Evolutionary conservation across 2,113 vertebrate species (phyloP).

Genomic region (Suricata suricatta): DNA sequence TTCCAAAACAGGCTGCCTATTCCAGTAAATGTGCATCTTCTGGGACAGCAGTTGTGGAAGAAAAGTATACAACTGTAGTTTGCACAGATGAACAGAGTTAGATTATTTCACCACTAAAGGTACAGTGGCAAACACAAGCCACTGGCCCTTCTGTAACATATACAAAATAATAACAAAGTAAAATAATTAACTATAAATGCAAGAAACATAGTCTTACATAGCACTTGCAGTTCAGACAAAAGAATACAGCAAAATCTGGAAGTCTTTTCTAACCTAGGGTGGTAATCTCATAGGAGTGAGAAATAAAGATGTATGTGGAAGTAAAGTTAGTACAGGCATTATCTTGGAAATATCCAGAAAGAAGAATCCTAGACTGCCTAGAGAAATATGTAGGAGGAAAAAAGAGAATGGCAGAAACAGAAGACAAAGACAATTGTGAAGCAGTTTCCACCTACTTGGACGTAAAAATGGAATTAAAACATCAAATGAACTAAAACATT

Average conservation of each 20-base stretch:
- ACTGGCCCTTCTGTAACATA: background rate
- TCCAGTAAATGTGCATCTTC: background rate
- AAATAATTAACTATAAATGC: background rate
- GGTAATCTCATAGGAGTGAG: background rate
- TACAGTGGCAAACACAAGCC: constrained; percentile 14
- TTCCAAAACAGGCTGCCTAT: background rate
- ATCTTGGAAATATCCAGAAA: constrained; percentile 32
- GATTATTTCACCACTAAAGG: background rate
- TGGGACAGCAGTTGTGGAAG: background rate
- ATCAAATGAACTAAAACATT: constrained; percentile 18
- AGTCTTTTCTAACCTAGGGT: background rate
- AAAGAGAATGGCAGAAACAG: background rate
- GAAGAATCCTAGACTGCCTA: background rate
- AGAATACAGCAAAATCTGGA: constrained; percentile 3
- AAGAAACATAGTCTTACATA: background rate
- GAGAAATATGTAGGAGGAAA: background rate
- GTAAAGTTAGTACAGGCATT: background rate
- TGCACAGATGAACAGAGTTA: background rate
- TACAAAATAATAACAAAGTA: background rate
- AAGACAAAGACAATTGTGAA: constrained; percentile 3
- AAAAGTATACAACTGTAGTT: background rate
- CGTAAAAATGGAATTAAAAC: constrained; percentile 34
- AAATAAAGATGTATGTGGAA: background rate
- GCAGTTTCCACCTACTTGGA: background rate
- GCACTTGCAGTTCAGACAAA: background rate